A percentile compares a stretch with the other conserved stretches of the same genome.
These are phyloP conservation scores for Mustela erminea DNA, from an alignment of 2,797 vertebrate genomes.

Conservation along the genomic window DNA sequence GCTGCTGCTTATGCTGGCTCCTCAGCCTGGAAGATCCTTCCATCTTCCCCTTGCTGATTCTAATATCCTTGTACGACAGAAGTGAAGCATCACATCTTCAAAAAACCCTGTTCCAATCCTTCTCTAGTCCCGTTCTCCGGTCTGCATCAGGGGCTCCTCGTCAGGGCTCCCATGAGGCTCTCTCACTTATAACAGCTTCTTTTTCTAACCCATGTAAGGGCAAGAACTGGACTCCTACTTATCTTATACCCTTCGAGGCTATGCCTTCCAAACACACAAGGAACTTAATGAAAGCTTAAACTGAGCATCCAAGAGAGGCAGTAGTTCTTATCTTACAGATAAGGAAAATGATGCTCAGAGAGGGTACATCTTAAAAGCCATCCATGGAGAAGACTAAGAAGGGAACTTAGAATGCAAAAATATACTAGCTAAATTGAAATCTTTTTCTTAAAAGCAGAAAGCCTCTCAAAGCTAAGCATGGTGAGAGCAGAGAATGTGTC, in stretches of 20 bases:
- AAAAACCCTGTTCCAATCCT: background rate
- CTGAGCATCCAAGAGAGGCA: background rate
- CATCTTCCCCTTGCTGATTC: background rate
- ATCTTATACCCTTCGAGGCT: background rate
- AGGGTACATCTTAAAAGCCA: background rate
- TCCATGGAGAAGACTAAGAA: background rate
- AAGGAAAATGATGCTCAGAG: background rate
- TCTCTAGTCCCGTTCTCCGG: background rate
- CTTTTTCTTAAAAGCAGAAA: background rate
- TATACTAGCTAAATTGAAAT: background rate
- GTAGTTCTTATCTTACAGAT: background rate
- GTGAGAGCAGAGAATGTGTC: background rate
- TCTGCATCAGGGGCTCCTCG: no score
- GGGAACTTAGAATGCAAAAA: background rate
- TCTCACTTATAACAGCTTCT: background rate
- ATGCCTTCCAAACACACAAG: background rate
- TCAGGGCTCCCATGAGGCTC: background rate
- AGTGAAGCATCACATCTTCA: background rate
- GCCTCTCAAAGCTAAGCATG: background rate
- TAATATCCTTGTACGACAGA: background rate
- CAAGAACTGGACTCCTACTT: background rate
- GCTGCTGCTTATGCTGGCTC: background rate
- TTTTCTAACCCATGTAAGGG: background rate
- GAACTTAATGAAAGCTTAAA: background rate
- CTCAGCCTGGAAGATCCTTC: background rate